These are phyloP conservation scores for Camelus bactrianus DNA, from an alignment of 2,113 vertebrate genomes.

Conservation along the genomic window DNA sequence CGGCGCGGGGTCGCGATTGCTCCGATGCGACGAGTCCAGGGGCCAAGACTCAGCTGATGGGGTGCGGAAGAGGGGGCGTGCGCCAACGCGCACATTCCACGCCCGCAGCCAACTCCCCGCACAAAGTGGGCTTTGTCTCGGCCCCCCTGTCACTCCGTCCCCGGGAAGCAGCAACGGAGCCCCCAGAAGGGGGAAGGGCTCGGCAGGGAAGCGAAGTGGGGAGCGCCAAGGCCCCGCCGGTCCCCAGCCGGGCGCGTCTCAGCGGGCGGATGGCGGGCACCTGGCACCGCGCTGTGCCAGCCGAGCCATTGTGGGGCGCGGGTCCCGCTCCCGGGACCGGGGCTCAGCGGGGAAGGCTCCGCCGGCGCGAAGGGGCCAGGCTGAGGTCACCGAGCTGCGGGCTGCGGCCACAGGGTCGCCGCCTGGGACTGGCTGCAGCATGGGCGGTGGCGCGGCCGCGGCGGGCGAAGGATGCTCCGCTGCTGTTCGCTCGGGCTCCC, in stretches of 20 bases:
- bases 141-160: not conserved
- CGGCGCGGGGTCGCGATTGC: not conserved
- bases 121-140: slow-evolving; percentile 79
- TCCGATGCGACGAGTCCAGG: not conserved
- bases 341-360: slow-evolving; percentile 20
- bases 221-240: not conserved
- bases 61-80: slow-evolving; percentile 44
- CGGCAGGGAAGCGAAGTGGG: not conserved
- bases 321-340: not conserved
- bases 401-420: slow-evolving; percentile 64
- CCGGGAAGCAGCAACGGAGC: not conserved
- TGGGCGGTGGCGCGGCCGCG: slow-evolving; percentile 55
- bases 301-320: slow-evolving; percentile 51
- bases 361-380: not conserved
- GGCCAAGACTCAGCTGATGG: slow-evolving; percentile 36
- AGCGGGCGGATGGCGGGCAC: slow-evolving; percentile 24
- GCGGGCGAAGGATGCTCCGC: slow-evolving; percentile 71
- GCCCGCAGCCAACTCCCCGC: slow-evolving; percentile 52
- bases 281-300: not conserved
- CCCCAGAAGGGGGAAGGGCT: not conserved
- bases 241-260: slow-evolving; percentile 35
- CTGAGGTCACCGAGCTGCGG: slow-evolving; percentile 53
- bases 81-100: slow-evolving; percentile 71
- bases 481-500: not conserved
- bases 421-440: slow-evolving; percentile 56